Evolutionary conservation across 2,888 invertebrate genomes (phyloP), one percentile per base, ranked within the genome.

Genomic region (Polymixis lichenea): DNA sequence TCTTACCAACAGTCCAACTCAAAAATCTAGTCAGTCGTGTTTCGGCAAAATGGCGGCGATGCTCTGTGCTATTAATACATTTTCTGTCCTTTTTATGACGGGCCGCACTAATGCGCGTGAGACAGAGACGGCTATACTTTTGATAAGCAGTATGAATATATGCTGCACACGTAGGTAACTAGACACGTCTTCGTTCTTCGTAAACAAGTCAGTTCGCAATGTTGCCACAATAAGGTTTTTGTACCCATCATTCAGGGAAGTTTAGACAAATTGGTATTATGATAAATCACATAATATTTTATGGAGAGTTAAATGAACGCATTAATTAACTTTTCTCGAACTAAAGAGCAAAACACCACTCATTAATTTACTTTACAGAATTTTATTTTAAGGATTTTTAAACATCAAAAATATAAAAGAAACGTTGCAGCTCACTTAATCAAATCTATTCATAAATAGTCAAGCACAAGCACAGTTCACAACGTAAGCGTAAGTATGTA

Each of bases 181-280:
- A 95, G 95, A 96, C 96, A 96, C 96, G 96, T 96, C 95, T 94
- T 94, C 94, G 93, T 92, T 94, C 92, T 93, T 94, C 94, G 95
- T 95, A 96, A 96, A 96, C 95, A 96, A 95, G 93, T 92, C 89
- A 88, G 89, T 88, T 84, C 77, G 69, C 83, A 87, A 92, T 94
- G 94, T 93, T 95, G 94, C 95, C 93, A 94, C 88, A 78, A 90
- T 85, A 76, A 73, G 66, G 51, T 72, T 80, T 77, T 72, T 71
- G 75, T 76, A 73, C 86, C 88, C 71, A 74, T 60, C 65, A 60
- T 77, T 74, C 15, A 49, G 75, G 87, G 84, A 78, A 77, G 3
- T 69, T 56, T 61, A 32, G 13, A 28, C 13, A 38, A 46, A 28
- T 70, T 38, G 38, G 28, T 51, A 56, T 60, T n/a, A 19, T 13